Evolutionary conservation across 2,888 invertebrate species (phyloP).

Genomic region (Callimorpha dominula): DNA sequence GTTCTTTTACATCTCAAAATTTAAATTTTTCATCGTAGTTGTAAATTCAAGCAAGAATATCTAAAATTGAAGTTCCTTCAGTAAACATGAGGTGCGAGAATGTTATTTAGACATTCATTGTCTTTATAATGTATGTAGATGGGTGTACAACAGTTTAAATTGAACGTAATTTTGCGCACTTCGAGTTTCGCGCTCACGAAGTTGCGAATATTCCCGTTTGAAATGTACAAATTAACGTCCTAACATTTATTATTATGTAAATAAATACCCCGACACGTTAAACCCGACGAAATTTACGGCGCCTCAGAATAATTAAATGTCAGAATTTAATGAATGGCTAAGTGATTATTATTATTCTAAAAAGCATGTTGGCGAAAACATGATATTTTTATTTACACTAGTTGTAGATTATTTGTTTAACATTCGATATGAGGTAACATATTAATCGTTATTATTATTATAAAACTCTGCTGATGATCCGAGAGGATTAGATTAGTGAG

Average conservation of each 20-base stretch:
- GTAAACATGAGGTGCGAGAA: not conserved
- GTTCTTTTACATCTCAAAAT: no score
- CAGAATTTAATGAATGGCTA: constrained; percentile 33
- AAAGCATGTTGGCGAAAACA: not conserved
- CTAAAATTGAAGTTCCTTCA: not conserved
- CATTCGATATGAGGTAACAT: no score
- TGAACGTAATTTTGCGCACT: constrained; percentile 42
- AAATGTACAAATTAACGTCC: constrained; percentile 54
- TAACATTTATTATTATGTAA: constrained; percentile 56
- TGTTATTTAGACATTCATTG: constrained; percentile 35
- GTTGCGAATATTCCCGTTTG: constrained; percentile 42
- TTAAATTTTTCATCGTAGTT: no score
- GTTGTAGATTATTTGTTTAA: no score
- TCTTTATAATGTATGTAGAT: constrained; percentile 40
- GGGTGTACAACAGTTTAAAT: constrained; percentile 37
- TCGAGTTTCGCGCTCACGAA: constrained; percentile 30
- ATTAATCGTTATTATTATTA: no score
- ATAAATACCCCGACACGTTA: constrained; percentile 50
- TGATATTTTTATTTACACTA: not conserved
- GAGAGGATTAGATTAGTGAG: no score
- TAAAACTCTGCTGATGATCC: no score
- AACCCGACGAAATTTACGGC: constrained; percentile 34
- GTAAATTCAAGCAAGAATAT: not conserved
- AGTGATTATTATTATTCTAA: constrained; percentile 22
- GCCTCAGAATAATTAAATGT: constrained; percentile 38